Conservation (phyloP, 2,797 vertebrate species). For the Mus spretus region DNA sequence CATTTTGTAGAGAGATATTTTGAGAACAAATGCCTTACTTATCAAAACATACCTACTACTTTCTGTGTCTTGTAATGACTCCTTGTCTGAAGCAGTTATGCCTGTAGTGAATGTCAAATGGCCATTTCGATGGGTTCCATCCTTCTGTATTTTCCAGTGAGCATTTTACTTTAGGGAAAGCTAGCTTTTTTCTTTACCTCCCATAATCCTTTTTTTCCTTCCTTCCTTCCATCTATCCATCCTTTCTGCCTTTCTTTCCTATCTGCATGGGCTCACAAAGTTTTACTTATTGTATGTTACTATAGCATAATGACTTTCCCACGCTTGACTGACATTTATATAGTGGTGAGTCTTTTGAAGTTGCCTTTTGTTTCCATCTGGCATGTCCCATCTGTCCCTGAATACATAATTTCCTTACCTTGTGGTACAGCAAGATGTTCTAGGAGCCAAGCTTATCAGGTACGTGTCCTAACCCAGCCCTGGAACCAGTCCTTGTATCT, state of each 20-base stretch:
- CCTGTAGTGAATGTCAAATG: neutral
- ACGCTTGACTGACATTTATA: neutral
- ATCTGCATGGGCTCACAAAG: neutral
- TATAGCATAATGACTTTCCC: neutral
- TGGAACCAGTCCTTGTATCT: neutral
- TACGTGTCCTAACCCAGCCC: neutral
- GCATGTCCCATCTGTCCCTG: neutral
- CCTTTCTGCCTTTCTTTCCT: neutral
- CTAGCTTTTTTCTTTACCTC: neutral
- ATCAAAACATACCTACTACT: neutral
- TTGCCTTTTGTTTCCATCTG: slow-evolving; percentile 6
- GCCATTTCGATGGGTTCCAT: neutral
- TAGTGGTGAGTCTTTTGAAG: neutral
- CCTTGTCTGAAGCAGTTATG: slow-evolving; percentile 1
- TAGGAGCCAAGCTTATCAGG: neutral
- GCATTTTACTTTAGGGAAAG: neutral
- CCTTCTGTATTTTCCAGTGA: neutral
- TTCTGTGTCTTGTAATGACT: slow-evolving; percentile 49
- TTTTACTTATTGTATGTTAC: neutral
- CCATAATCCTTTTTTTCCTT: neutral
- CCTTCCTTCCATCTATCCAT: neutral
- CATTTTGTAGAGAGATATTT: slow-evolving; percentile 10
- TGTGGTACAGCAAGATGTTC: neutral
- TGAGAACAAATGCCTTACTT: slow-evolving; percentile 22
- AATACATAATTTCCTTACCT: neutral